Conservation (phyloP, 2,888 invertebrate genomes). For the Phoenoteleia sp. region DNA sequence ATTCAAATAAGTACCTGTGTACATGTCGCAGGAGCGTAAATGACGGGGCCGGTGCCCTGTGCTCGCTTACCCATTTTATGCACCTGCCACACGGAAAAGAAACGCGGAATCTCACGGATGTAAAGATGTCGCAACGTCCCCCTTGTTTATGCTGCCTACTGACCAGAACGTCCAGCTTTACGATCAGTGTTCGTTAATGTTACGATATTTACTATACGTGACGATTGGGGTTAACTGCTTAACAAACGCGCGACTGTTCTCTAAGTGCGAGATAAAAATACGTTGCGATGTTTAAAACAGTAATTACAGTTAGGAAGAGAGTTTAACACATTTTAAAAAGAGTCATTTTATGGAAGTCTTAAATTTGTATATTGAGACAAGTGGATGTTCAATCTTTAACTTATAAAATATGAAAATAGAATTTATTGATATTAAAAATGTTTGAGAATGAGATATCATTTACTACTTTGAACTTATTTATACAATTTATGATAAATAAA, state of each 20-base stretch:
- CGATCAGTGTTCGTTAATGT: conserved; percentile 67
- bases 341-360: too few relatives aligned
- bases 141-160: conserved; percentile 58
- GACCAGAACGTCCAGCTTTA: conserved; percentile 69
- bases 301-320: conserved; percentile 45
- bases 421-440: too few relatives aligned
- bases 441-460: too few relatives aligned
- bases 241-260: conserved; percentile 53
- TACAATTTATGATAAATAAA: too few relatives aligned
- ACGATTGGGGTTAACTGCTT: conserved; percentile 48
- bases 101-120: conserved; percentile 60
- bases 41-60: conserved; percentile 48
- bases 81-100: conserved; percentile 73
- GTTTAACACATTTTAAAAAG: not conserved
- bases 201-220: conserved; percentile 80
- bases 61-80: conserved; percentile 72
- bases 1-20: conserved; percentile 75
- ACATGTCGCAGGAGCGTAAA: conserved; percentile 64
- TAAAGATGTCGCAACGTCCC: conserved; percentile 59
- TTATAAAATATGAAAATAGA: too few relatives aligned
- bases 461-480: too few relatives aligned
- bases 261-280: conserved; percentile 22
- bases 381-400: too few relatives aligned
- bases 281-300: conserved; percentile 25
- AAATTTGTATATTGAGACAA: too few relatives aligned